Evolutionary conservation across 2,888 invertebrate species (phyloP), one percentile per base, ranked within the genome.

Genomic region (Argynnis bischoffii): DNA sequence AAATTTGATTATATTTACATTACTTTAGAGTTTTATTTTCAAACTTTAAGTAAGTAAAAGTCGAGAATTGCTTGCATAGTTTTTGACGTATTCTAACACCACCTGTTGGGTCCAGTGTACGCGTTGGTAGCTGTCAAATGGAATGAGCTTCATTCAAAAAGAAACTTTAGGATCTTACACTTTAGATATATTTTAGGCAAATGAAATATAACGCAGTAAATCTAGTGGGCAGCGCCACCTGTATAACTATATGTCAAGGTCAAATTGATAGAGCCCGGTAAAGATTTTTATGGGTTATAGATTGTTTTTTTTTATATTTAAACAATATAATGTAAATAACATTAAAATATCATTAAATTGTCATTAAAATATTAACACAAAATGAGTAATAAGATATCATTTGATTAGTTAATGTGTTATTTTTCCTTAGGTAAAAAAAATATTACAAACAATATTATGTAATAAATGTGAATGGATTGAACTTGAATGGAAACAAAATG

Each of bases 21-120:
- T 53, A 35, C 14, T 54, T 50, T 41, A 48, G 3, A 14, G 15
- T 26, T 50, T 31, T 41, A 8, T 21, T n/a, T 48, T 18, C 6
- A 18, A 41, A n/a, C n/a, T 47, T 53, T 48, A 15, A 35, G 6
- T n/a, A n/a, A 48, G 14, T 63, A 48, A 16, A 50, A 56, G 69
- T 50, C 63, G 59, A 72, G 48, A 67, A 63, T 72, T 8, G 65
- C 72, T 70, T 69, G 72, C 69, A 69, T 67, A 53, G 54, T 67
- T 72, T 68, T 61, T 69, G 60, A 66, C 69, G 55, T 67, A 68
- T 66, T 51, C 50, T 64, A 73, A 59, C 69, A 65, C 50, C 63
- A 77, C 76, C 70, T 77, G 74, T 76, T 76, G 75, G 74, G 72
- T 70, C 67, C 61, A 70, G 69, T 70, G 73, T 75, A 75, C 74